phyloP scores from a whole-genome alignment of 2,888 invertebrate genomes.

The Isotomurus palustris region DNA sequence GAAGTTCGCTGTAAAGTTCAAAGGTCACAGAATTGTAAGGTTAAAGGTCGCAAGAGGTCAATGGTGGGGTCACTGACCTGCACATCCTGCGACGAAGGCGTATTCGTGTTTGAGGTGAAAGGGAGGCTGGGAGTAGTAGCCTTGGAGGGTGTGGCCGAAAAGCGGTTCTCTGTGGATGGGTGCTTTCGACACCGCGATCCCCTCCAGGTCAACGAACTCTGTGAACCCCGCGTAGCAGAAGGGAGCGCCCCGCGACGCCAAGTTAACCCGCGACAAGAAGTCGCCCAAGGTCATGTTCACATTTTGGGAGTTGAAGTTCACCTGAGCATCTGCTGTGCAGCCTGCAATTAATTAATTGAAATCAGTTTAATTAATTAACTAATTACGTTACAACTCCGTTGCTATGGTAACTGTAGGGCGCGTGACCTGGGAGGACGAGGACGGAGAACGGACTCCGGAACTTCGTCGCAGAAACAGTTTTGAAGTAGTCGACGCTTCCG shows the following conservation, averaged over 20 bases:
- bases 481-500: conserved; percentile 7
- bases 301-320: too few relatives aligned
- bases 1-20: too few relatives aligned
- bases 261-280: too few relatives aligned
- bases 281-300: too few relatives aligned
- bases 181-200: conserved; percentile 13
- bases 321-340: too few relatives aligned
- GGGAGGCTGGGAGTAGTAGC: conserved; percentile 10
- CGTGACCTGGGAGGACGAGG: background rate
- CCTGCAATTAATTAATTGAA: too few relatives aligned
- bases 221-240: conserved; percentile 10
- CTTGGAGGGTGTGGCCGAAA: background rate
- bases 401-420: too few relatives aligned
- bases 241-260: background rate
- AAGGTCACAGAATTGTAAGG: too few relatives aligned
- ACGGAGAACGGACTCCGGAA: conserved; percentile 12
- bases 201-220: conserved; percentile 10
- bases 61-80: too few relatives aligned
- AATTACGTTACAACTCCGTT: too few relatives aligned
- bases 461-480: conserved; percentile 1
- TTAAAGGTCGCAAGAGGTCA: too few relatives aligned
- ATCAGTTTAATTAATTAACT: too few relatives aligned
- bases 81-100: conserved; percentile 13
- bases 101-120: conserved; percentile 7
- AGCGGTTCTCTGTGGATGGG: conserved; percentile 16